Base-by-base conservation (phyloP, 2,797 vertebrate genomes). In the Sebastes trivittatus region DNA sequence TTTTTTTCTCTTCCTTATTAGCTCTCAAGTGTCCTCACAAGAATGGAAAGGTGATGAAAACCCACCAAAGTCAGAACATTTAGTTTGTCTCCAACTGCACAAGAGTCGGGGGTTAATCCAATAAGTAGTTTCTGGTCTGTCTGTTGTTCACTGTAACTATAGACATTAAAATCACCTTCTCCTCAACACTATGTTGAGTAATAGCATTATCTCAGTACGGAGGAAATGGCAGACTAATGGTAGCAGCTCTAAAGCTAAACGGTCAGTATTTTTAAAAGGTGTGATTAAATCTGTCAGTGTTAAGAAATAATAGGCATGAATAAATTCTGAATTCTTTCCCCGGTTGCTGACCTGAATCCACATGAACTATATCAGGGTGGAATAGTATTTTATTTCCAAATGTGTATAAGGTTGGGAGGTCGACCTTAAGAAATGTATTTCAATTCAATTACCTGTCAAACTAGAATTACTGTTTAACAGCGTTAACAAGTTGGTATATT, bases 21-120 rank as follows among this genome's bases (percentile, higher is more conserved):
- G 63, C 77, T 88, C 72, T 65, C 4, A 20, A 59, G 56, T 61
- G 77, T 88, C 54, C 80, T 81, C 78, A 27, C 66, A 79, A 66
- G 22, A 78, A 78, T 68, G 63, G 25, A 69, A 58, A 73, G 38
- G 61, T 72, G 70, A 80, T 55, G 65, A 79, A 77, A 83, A 81
- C 46, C 16, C 32, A 64, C 18, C 22, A 27, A 67, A 80, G 49
- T 55, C 46, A 18, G 34, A 76, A 79, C 78, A 79, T 75, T 72
- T 65, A 69, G 78, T 67, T 69, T 30, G 49, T 66, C 18, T 77
- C 42, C 11, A 46, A 9, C 25, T 36, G 42, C 58, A 63, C 20
- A 25, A 27, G 14, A 36, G n/a, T 2, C 4, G 7, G 56, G 36
- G 76, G 58, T 82, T 46, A 46, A 30, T 6, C 4, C 23, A 61